phyloP scores from a whole-genome alignment of 2,113 vertebrate genomes.

The Struthio camelus region DNA sequence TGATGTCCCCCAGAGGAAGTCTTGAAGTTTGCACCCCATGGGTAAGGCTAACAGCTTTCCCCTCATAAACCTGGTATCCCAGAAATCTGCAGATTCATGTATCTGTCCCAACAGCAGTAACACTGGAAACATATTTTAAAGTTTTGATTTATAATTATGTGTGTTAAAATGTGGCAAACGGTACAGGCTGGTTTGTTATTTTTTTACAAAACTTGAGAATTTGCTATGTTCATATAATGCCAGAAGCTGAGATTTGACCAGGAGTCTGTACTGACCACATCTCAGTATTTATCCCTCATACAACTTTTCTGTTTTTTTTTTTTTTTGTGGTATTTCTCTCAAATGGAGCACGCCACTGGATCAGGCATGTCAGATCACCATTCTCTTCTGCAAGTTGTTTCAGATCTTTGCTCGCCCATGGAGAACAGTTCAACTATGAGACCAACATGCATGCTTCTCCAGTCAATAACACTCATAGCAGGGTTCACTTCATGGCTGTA shows the following conservation, averaged over 20 bases:
- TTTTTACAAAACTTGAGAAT: not conserved
- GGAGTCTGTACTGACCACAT: not conserved
- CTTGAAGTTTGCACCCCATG: not conserved
- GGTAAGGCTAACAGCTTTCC: not conserved
- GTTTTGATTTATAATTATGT: not conserved
- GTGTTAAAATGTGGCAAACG: not conserved
- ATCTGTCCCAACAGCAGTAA: not conserved
- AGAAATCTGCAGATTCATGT: not conserved
- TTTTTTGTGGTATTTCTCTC: not conserved
- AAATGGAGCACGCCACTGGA: not conserved
- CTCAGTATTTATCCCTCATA: not conserved
- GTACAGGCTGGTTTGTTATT: not conserved
- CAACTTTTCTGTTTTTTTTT: not conserved
- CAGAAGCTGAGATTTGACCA: not conserved
- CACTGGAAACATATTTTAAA: not conserved
- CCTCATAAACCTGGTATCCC: not conserved
- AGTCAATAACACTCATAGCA: fast-evolving
- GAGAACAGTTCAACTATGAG: not conserved
- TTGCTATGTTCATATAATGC: not conserved
- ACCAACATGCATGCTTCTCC: not conserved
- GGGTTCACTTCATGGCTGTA: fast-evolving
- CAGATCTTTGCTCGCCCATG: not conserved
- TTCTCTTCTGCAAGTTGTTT: not conserved
- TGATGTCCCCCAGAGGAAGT: not conserved
- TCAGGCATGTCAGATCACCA: not conserved